These are phyloP conservation scores for Crioceris asparagi DNA, from an alignment of 2,888 invertebrate genomes.

Conservation along the genomic window DNA sequence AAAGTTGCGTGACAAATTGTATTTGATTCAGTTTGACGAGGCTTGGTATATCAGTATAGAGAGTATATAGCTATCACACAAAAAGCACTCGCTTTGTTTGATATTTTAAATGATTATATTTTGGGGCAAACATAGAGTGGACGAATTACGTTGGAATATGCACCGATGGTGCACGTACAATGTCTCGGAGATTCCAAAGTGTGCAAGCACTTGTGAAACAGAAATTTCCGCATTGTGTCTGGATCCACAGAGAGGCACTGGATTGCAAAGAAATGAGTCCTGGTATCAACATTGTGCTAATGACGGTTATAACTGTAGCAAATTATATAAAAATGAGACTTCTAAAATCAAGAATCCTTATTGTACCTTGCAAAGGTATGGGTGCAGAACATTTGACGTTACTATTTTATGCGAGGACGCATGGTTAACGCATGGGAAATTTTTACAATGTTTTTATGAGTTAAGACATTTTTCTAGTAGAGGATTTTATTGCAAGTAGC, in stretches of 20 bases:
- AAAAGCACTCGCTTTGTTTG: too few relatives aligned
- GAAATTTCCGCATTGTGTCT: too few relatives aligned
- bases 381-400: slow-evolving; percentile 6
- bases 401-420: slow-evolving; percentile 8
- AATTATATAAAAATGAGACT: slow-evolving; percentile 10
- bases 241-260: slow-evolving; percentile 10
- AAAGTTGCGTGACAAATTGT: slow-evolving; percentile 8
- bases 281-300: slow-evolving; percentile 14
- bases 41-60: too few relatives aligned
- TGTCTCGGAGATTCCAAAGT: slow-evolving; percentile 6
- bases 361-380: slow-evolving; percentile 4
- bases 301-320: slow-evolving; percentile 10
- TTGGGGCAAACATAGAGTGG: slow-evolving; percentile 10
- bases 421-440: slow-evolving; percentile 7
- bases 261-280: slow-evolving; percentile 14
- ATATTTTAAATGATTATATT: slow-evolving; percentile 4
- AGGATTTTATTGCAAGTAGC: too few relatives aligned
- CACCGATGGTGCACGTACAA: slow-evolving; percentile 11
- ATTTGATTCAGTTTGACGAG: slow-evolving; percentile 3
- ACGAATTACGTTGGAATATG: slow-evolving; percentile 13
- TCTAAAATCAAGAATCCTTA: slow-evolving; percentile 7
- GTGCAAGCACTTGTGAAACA: background rate
- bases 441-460: slow-evolving; percentile 5
- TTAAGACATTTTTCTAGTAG: too few relatives aligned
- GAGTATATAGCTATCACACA: too few relatives aligned